Evolutionary conservation across 1,140 invertebrate genomes (phyloP).

Genomic region (Ctenoplectra terminalis): DNA sequence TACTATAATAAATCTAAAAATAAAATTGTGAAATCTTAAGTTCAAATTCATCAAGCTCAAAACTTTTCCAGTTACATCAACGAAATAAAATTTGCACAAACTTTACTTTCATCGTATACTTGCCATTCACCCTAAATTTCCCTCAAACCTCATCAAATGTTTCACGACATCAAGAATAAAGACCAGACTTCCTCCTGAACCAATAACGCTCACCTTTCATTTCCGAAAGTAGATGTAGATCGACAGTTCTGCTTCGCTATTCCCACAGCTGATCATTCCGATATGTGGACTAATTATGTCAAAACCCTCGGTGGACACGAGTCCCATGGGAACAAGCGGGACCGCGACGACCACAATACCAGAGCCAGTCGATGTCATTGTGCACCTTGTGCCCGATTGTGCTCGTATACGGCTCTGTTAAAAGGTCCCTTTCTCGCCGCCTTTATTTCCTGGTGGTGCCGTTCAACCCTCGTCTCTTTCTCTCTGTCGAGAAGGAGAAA

Average conservation of each 20-base stretch:
- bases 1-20: too few relatives aligned
- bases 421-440: conserved; percentile 50
- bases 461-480: conserved; percentile 40
- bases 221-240: conserved; percentile 49
- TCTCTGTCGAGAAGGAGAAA: not conserved
- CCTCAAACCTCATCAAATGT: not conserved
- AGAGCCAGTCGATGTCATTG: conserved; percentile 69
- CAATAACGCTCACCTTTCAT: not conserved
- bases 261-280: conserved; percentile 72
- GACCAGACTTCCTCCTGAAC: not conserved
- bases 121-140: not conserved
- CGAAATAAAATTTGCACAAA: too few relatives aligned
- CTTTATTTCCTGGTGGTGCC: conserved; percentile 56
- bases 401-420: conserved; percentile 53
- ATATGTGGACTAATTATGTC: conserved; percentile 70
- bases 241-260: conserved; percentile 48
- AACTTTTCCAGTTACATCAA: too few relatives aligned
- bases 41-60: too few relatives aligned
- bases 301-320: conserved; percentile 64
- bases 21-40: too few relatives aligned
- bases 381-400: conserved; percentile 70
- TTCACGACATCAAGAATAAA: not conserved
- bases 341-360: conserved; percentile 62
- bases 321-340: conserved; percentile 67
- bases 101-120: too few relatives aligned